Evolutionary conservation across 2,797 vertebrate species (phyloP).

Genomic region (Geotrypetes seraphini): DNA sequence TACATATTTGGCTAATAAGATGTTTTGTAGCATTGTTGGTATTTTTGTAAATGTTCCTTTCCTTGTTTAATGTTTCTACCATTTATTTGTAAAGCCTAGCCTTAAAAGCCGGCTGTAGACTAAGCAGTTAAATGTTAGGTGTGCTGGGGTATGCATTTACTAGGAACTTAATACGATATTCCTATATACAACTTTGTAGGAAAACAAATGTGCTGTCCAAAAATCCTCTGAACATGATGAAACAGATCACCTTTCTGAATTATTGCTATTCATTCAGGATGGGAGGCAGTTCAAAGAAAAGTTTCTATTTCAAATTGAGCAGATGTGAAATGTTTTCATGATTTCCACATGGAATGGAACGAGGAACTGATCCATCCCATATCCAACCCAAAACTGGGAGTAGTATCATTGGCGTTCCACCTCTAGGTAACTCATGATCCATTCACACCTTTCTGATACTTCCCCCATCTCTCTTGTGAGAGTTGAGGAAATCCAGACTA

Average conservation of each 20-base stretch:
- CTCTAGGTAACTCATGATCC: conserved; percentile 20
- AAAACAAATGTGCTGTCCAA: conserved; percentile 18
- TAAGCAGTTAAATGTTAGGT: conserved; percentile 19
- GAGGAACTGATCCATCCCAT: conserved; percentile 14
- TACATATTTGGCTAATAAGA: too few species aligned
- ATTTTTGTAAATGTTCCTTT: too few species aligned
- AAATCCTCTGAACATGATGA: conserved; percentile 28
- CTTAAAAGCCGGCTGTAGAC: not conserved
- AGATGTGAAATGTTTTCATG: conserved; percentile 18
- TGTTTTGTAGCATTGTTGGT: too few species aligned
- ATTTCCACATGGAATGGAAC: conserved; percentile 17
- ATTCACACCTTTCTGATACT: conserved; percentile 8
- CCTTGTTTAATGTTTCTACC: too few species aligned
- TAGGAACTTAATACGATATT: conserved; percentile 3
- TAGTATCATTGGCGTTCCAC: conserved; percentile 6
- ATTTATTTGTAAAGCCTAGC: too few species aligned
- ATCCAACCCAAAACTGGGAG: conserved; percentile 12
- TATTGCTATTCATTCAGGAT: conserved; percentile 12
- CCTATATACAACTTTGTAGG: conserved; percentile 20
- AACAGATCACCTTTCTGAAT: conserved; percentile 16
- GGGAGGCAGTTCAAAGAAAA: conserved; percentile 26
- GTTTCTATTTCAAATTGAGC: conserved; percentile 26
- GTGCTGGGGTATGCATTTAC: too few species aligned
- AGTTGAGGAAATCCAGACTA: conserved; percentile 21
- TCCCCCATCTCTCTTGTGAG: conserved; percentile 10